These are phyloP conservation scores for Malurus splendens DNA, from an alignment of 2,797 vertebrate genomes.

Conservation along the genomic window DNA sequence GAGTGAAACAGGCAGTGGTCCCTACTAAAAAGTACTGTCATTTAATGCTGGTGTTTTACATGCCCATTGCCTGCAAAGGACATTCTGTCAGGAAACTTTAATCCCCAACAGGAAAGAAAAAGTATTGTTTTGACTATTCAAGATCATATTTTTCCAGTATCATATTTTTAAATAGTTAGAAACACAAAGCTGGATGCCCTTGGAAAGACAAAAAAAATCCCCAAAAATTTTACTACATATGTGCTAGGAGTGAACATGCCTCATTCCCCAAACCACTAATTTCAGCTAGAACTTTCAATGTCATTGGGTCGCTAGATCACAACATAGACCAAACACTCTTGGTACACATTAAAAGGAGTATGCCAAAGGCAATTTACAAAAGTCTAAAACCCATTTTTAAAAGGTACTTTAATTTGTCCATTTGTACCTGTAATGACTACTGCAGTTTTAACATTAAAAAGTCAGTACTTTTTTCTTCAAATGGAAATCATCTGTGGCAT, in stretches of 20 bases:
- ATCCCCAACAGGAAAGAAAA: constrained; percentile 36
- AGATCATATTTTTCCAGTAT: not conserved
- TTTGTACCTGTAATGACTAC: constrained; percentile 58
- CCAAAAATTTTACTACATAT: not conserved
- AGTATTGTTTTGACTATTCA: not conserved
- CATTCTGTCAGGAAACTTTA: constrained; percentile 47
- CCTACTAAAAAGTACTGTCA: constrained; percentile 15
- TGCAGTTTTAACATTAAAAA: constrained; percentile 59
- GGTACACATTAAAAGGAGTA: not conserved
- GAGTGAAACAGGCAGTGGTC: constrained; percentile 31
- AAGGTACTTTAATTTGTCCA: constrained; percentile 60
- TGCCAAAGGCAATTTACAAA: constrained; percentile 41
- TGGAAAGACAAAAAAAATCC: not conserved
- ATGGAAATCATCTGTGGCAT: constrained; percentile 55
- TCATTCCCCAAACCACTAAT: not conserved
- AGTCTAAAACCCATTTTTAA: constrained; percentile 60
- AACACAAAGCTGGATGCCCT: not conserved
- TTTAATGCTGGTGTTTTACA: constrained; percentile 63
- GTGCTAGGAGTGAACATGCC: not conserved
- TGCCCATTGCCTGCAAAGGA: constrained; percentile 64
- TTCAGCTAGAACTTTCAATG: constrained; percentile 6
- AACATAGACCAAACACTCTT: not conserved
- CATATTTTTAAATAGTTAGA: not conserved
- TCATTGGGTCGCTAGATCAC: not conserved
- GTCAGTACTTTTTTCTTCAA: constrained; percentile 33